Evolutionary conservation across 2,797 vertebrate species (phyloP).

Genomic region (Pseudocheirus occidentalis): DNA sequence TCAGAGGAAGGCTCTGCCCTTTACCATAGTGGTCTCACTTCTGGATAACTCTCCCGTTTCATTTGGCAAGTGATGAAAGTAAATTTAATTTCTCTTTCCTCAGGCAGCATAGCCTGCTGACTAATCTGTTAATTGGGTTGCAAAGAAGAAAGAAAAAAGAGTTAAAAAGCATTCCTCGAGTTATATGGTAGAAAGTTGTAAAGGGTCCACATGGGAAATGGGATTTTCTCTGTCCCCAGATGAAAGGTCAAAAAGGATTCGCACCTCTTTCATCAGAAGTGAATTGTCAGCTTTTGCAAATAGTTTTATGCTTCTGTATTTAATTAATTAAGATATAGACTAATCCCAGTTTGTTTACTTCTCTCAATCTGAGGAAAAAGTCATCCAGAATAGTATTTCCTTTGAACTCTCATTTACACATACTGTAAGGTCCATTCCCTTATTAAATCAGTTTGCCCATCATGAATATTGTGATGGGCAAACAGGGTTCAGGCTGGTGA

Average conservation of each 20-base stretch:
- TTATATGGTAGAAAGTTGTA: conserved; percentile 18
- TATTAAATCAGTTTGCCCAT: neutral
- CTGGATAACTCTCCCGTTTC: conserved; percentile 61
- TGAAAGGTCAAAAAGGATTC: conserved; percentile 27
- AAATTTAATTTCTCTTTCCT: conserved; percentile 75
- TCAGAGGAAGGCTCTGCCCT: conserved; percentile 36
- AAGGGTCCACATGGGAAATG: neutral
- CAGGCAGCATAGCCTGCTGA: conserved; percentile 64
- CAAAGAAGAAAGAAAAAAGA: conserved; percentile 7
- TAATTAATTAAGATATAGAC: neutral
- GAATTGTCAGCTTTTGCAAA: conserved; percentile 21
- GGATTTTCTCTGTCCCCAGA: conserved; percentile 25
- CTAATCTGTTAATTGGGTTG: conserved; percentile 75
- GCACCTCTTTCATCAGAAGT: neutral
- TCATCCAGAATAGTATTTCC: neutral
- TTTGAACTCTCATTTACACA: neutral
- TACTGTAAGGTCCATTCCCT: neutral
- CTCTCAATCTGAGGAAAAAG: neutral
- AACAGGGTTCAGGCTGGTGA: neutral
- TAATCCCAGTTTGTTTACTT: neutral
- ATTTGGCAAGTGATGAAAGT: conserved; percentile 70
- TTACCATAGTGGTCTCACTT: conserved; percentile 34
- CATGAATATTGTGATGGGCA: neutral
- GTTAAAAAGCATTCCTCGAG: conserved; percentile 22
- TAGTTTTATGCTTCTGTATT: neutral